Evolutionary conservation across 2,113 vertebrate genomes (phyloP).

Genomic region (Oreotrochilus melanogaster): DNA sequence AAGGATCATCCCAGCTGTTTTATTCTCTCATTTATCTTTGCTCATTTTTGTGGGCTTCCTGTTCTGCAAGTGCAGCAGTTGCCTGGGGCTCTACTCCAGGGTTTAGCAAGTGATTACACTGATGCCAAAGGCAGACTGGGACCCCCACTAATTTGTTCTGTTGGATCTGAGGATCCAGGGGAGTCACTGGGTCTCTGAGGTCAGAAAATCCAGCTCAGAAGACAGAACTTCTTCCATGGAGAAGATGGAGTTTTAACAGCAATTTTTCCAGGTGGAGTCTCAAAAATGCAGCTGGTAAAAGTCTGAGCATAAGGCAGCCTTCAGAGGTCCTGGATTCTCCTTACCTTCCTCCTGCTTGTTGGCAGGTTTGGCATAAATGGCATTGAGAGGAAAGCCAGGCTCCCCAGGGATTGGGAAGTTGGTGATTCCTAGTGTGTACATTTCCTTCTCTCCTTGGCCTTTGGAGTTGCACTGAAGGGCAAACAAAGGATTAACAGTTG

Average conservation of each 20-base stretch:
- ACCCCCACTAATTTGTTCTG: not conserved
- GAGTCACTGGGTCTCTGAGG: not conserved
- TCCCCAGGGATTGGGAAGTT: constrained; percentile 98
- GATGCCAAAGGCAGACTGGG: not conserved
- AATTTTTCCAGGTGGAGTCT: not conserved
- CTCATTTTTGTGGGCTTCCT: not conserved
- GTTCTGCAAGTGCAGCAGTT: not conserved
- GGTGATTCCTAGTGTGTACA: constrained; percentile 97
- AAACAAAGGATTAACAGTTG: not conserved
- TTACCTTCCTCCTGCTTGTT: constrained; percentile 87
- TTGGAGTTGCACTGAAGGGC: constrained; percentile 91
- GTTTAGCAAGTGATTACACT: not conserved
- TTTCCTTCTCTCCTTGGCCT: constrained; percentile 97
- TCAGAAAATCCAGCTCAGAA: not conserved
- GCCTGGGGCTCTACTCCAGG: too few species aligned
- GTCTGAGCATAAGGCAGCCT: not conserved
- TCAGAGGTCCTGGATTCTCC: not conserved
- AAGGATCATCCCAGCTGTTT: not conserved
- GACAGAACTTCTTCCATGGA: not conserved
- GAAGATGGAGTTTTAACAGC: not conserved
- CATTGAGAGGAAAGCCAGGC: constrained; percentile 97
- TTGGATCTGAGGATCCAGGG: not conserved
- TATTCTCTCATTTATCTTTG: not conserved
- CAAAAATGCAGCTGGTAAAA: not conserved
- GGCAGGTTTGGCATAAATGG: constrained; percentile 89